Evolutionary conservation across 2,888 invertebrate genomes (phyloP), one percentile per base, ranked within the genome.

Genomic region (Synanthedon formicaeformis): DNA sequence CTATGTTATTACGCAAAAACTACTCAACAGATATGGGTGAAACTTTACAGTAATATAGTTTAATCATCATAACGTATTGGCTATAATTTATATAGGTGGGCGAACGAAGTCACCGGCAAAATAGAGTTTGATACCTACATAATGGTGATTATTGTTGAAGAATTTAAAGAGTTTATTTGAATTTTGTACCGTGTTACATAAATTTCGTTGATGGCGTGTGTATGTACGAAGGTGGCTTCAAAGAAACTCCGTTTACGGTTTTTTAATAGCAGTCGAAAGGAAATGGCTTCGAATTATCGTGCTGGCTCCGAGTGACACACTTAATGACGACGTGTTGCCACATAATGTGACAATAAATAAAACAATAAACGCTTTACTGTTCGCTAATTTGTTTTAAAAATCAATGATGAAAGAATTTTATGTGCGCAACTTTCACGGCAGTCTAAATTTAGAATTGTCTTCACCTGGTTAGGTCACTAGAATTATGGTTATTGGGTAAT

Each of bases 261-360:
- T 52, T 54, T 54, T 51, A 52, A 52, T 54, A 52, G 40, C 51
- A 41, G 6, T 45, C 51, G 41, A 50, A 48, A 48, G 51, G 54
- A 54, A 50, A 54, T 51, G 23, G 48, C 51, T 14, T 51, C 40
- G 40, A 49, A 49, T 49, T 49, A 49, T 49, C 23, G 49, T 18
- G 12, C 49, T 49, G 49, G 49, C 49, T 49, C 49, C 16, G 16
- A 16, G 49, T 49, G 45, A 45, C 45, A 45, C 45, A 45, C 45
- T 45, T 45, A 45, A 45, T 14, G 45, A 45, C 45, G n/a, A 45
- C 45, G 12, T 45, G 45, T 45, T 45, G 45, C 45, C 45, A 45
- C 45, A 45, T 45, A 45, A 45, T 45, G 14, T 14, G 14, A 13
- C 45, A 45, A 45, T 45, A 45, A 45, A 45, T 45, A 45, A 45